These are phyloP conservation scores for Falcunculus frontatus DNA, from an alignment of 2,113 vertebrate species.

Conservation along the genomic window DNA sequence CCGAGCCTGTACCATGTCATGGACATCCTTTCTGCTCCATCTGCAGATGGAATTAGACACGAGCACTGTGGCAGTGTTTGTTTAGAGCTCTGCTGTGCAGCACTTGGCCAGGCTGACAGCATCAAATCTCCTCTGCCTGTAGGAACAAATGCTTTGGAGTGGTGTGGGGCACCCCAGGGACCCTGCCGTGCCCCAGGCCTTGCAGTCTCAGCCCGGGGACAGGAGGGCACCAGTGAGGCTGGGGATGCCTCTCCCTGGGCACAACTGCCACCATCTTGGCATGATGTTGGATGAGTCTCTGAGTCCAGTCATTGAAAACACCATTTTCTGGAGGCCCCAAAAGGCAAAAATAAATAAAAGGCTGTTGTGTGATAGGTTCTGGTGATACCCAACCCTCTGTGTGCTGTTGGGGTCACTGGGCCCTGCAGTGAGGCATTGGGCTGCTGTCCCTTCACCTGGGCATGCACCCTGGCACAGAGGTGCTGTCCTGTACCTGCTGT, in stretches of 20 bases:
- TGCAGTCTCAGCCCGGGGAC: not conserved
- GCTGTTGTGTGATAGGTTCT: not conserved
- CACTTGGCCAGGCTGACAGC: not conserved
- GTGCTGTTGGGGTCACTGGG: not conserved
- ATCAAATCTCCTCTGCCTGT: not conserved
- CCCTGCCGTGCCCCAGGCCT: fast-evolving
- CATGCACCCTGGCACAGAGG: fast-evolving
- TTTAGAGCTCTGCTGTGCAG: not conserved
- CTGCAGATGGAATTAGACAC: fast-evolving
- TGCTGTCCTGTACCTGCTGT: not conserved
- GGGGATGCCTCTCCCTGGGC: not conserved
- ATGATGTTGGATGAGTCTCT: not conserved
- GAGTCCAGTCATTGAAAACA: not conserved
- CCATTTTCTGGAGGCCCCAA: not conserved
- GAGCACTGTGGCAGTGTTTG: fast-evolving
- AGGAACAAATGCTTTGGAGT: not conserved
- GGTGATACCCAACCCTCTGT: not conserved
- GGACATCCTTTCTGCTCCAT: not conserved
- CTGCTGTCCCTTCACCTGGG: not conserved
- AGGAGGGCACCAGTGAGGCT: not conserved
- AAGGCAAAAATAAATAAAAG: not conserved
- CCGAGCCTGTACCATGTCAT: fast-evolving
- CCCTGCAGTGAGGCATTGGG: not conserved
- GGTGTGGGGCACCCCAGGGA: not conserved
- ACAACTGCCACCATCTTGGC: not conserved